Conservation (phyloP, 2,113 vertebrate genomes). For the Aspiorhynchus laticeps region DNA sequence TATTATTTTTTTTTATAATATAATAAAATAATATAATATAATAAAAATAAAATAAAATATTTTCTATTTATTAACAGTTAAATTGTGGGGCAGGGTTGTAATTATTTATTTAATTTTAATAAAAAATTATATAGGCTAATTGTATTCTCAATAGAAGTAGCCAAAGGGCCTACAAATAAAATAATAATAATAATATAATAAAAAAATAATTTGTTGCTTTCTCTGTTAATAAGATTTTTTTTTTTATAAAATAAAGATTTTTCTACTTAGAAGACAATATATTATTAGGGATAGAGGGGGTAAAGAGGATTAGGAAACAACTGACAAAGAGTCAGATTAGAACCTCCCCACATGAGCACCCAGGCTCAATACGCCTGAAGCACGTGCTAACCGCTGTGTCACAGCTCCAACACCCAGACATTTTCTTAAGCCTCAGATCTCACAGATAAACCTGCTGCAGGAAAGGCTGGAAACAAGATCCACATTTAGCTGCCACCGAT, state of each 20-base stretch:
- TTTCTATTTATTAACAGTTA: too few species aligned
- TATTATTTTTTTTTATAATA: too few species aligned
- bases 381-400: background rate
- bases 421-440: background rate
- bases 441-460: slow-evolving; percentile 17
- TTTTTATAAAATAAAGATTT: background rate
- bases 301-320: background rate
- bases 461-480: slow-evolving; percentile 15
- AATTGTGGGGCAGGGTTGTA: too few species aligned
- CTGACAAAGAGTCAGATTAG: background rate
- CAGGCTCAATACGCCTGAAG: background rate
- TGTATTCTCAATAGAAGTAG: too few species aligned
- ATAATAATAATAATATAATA: too few species aligned
- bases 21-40: too few species aligned
- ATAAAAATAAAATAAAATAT: too few species aligned
- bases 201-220: too few species aligned
- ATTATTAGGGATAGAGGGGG: background rate
- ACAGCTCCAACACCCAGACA: background rate
- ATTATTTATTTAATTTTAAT: too few species aligned
- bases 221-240: too few species aligned
- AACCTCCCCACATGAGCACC: background rate
- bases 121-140: too few species aligned
- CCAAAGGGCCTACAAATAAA: too few species aligned
- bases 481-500: slow-evolving; percentile 36
- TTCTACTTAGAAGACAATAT: background rate